These are phyloP conservation scores for fruit fly (Drosophila melanogaster) DNA, from an alignment of 1,140 invertebrate species.

Conservation along the genomic window Release_6_plus_ISO1_MT NC_004354.4:3559501-3560000, in stretches of 20 bases:
- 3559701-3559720: neutral
- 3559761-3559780: neutral
- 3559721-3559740: neutral
- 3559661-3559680: too few species aligned
- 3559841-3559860: constrained; percentile 41
- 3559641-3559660: too few species aligned
- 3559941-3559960: constrained; percentile 37
- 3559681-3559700: neutral
- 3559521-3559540: neutral
- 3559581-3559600: too few species aligned
- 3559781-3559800: constrained; percentile 25
- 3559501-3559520: too few species aligned
- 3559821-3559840: constrained; percentile 46
- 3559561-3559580: too few species aligned
- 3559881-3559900: constrained; percentile 18
- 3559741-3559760: constrained; percentile 10
- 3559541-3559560: too few species aligned
- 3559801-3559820: constrained; percentile 39
- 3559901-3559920: constrained; percentile 37
- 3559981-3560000: constrained; percentile 5
- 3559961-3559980: constrained; percentile 38
- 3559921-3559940: constrained; percentile 33
- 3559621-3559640: too few species aligned
- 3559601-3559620: too few species aligned
- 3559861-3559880: constrained; percentile 39